Base-by-base conservation (phyloP, 2,888 invertebrate species). In the Drosophila sordidapex region DNA sequence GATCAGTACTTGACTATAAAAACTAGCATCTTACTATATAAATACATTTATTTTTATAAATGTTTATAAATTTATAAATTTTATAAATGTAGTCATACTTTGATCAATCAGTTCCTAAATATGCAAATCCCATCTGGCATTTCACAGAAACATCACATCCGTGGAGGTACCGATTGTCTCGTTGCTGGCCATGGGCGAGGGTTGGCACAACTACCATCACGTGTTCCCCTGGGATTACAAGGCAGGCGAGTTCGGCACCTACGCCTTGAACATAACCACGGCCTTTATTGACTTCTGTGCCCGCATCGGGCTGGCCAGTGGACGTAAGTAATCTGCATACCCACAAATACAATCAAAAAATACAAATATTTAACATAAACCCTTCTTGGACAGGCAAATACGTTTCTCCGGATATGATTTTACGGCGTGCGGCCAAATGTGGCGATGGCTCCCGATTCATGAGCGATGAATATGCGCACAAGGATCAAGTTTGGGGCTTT, bases 151-250 rank as follows among this genome's bases (percentile, higher is more conserved):
- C 72, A 96, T 97, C 40, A 96, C 95, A 51, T 95, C 97, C 0
- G 96, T 95, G 7, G 97, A 97, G 89, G 96, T 95, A 86, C 91
- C 95, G 8, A 93, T 95, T 7, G 96, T 97, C 1, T 96, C 96
- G n/a, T 93, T 97, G 51, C 95, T 96, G 10, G 96, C 97, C 0
- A 92, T 97, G 21, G 97, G 97, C 0, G 97, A 97, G 90, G 97
- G 97, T 21, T 97, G 96, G 96, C 97, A 97, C 92, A 97, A 97
- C 92, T 97, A 96, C 90, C 97, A 97, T 90, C 97, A 97, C 91
- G 96, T 96, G 4, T 93, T 93, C 56, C 96, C 96, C 52, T 96
- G 95, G 95, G 95, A 95, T 91, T 96, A 95, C 93, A 94, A 94
- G 91, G 95, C 95, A 81, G 96, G 94, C 74, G 96, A 95, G 93